phyloP scores from a whole-genome alignment of 2,113 vertebrate genomes.

The Trachemys scripta region DNA sequence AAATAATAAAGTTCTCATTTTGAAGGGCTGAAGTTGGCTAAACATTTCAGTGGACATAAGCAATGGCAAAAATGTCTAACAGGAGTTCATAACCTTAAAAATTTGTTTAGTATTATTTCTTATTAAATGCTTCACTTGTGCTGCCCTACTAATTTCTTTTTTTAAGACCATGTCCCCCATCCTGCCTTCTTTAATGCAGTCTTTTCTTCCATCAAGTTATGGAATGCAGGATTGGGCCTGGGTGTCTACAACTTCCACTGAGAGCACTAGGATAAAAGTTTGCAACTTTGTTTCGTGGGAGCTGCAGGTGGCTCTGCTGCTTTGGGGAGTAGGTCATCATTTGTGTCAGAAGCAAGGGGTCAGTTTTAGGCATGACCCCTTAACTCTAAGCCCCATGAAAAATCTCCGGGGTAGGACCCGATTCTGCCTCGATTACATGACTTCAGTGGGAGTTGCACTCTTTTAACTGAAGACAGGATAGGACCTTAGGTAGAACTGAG shows the following conservation, averaged over 20 bases:
- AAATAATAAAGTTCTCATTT: background rate
- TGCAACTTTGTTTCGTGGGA: background rate
- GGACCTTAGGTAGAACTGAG: background rate
- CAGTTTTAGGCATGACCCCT: background rate
- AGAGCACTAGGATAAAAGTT: background rate
- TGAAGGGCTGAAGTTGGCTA: background rate
- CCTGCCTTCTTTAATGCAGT: background rate
- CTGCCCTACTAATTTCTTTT: background rate
- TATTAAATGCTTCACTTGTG: background rate
- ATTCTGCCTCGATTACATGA: background rate
- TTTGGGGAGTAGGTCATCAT: background rate
- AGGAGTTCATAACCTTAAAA: background rate
- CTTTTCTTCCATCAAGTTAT: background rate
- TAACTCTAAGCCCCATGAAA: background rate
- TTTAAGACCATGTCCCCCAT: background rate
- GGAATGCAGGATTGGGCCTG: background rate
- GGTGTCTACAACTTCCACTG: background rate
- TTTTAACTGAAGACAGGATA: background rate
- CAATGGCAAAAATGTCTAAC: background rate
- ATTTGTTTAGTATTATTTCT: background rate
- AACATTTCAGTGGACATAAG: accelerated
- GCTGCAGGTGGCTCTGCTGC: background rate
- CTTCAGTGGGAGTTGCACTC: background rate
- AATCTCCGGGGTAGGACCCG: background rate
- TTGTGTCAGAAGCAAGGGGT: background rate